These are phyloP conservation scores for Ochlodes sylvanus DNA, from an alignment of 2,888 invertebrate genomes.

Conservation along the genomic window DNA sequence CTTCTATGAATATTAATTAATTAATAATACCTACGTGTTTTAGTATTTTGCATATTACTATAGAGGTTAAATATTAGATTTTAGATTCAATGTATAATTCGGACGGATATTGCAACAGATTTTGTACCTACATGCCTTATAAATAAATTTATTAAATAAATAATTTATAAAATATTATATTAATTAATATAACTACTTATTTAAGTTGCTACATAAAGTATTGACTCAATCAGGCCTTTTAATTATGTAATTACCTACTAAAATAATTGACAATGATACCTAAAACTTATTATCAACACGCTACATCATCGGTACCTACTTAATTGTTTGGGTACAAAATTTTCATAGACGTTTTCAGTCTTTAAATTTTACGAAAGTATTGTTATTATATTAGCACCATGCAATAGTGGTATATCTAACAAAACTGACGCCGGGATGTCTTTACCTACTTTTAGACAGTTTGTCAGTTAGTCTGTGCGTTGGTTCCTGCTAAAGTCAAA, in stretches of 20 bases:
- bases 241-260: not conserved
- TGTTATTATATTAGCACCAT: not conserved
- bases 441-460: no score
- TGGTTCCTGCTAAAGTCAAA: no score
- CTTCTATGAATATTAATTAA: no score
- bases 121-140: conserved; percentile 12
- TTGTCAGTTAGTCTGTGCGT: no score
- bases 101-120: conserved; percentile 14
- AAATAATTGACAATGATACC: not conserved
- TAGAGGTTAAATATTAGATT: not conserved
- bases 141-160: conserved; percentile 2
- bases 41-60: not conserved
- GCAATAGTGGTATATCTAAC: not conserved
- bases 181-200: not conserved
- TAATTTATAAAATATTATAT: not conserved
- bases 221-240: conserved; percentile 3
- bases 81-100: not conserved
- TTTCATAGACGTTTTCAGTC: not conserved
- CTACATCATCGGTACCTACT: not conserved
- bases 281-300: not conserved
- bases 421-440: no score
- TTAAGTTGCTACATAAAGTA: not conserved
- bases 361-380: not conserved
- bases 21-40: no score
- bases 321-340: not conserved